Percentiles rank a stretch among this genome's conserved stretches.
These are phyloP conservation scores for Pycnonotus jocosus DNA, from an alignment of 2,113 vertebrate genomes.

Conservation along the genomic window DNA sequence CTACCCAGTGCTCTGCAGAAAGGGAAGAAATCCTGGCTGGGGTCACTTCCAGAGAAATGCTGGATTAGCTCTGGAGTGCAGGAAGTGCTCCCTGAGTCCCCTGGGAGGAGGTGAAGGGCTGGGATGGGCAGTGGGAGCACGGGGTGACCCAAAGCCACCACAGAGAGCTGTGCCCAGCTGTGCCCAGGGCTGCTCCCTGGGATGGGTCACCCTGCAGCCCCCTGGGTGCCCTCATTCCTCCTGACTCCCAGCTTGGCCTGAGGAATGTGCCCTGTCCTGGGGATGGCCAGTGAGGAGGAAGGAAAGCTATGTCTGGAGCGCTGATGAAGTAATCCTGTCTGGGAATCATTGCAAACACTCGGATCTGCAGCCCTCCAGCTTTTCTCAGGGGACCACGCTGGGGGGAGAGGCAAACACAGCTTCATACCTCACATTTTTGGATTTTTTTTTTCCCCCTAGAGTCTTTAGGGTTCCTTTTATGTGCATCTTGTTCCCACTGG, in stretches of 20 bases:
- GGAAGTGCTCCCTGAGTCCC: neutral
- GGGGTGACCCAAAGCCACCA: neutral
- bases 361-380: neutral
- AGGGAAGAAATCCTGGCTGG: neutral
- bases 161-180: neutral
- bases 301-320: neutral
- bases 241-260: neutral
- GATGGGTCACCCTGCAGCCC: neutral
- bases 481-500: slow-evolving; percentile 7
- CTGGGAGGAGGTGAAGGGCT: neutral
- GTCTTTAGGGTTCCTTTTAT: neutral
- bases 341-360: slow-evolving; percentile 9
- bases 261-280: neutral
- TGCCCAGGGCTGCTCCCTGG: neutral
- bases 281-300: neutral
- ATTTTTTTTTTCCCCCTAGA: neutral
- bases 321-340: slow-evolving; percentile 37
- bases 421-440: slow-evolving; percentile 43
- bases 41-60: neutral
- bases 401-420: neutral
- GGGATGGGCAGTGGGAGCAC: neutral
- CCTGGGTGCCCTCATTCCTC: neutral
- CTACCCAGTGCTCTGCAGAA: neutral
- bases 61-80: neutral
- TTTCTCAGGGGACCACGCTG: neutral